Conservation (phyloP, 2,888 invertebrate genomes). For the Lithophane semibrunnea region DNA sequence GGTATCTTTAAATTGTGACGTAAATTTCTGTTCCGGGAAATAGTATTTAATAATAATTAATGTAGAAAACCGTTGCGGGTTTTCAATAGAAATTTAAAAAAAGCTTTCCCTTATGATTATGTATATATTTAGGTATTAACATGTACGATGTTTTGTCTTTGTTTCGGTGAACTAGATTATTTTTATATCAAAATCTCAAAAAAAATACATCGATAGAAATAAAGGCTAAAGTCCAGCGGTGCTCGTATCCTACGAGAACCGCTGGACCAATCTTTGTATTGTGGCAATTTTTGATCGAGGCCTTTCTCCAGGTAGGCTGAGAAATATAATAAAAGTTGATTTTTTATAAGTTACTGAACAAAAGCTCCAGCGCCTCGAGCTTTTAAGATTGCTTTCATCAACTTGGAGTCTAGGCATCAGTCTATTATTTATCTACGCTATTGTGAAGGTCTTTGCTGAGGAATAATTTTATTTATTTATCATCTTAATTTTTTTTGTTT, state of each 20-base stretch:
- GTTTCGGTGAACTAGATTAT: too few species aligned
- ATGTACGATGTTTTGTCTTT: background rate
- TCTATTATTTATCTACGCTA: background rate
- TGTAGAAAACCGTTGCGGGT: background rate
- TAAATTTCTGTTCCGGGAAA: too few species aligned
- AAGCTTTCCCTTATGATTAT: background rate
- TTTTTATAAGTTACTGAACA: background rate
- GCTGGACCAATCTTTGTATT: background rate
- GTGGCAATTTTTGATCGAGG: too few species aligned
- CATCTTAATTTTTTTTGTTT: background rate
- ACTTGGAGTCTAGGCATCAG: background rate
- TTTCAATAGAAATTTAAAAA: background rate
- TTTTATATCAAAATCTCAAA: background rate
- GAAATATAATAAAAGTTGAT: background rate
- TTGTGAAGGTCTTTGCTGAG: background rate
- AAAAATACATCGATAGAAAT: background rate
- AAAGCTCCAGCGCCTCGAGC: background rate
- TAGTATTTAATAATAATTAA: background rate
- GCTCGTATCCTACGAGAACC: background rate
- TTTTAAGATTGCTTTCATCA: background rate
- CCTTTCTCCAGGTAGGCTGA: background rate
- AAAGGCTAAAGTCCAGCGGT: background rate
- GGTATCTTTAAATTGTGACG: background rate
- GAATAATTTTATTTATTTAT: background rate
- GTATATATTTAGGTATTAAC: background rate